Base-by-base conservation (phyloP, 2,888 invertebrate genomes). In the Ischnus inquisitorius region DNA sequence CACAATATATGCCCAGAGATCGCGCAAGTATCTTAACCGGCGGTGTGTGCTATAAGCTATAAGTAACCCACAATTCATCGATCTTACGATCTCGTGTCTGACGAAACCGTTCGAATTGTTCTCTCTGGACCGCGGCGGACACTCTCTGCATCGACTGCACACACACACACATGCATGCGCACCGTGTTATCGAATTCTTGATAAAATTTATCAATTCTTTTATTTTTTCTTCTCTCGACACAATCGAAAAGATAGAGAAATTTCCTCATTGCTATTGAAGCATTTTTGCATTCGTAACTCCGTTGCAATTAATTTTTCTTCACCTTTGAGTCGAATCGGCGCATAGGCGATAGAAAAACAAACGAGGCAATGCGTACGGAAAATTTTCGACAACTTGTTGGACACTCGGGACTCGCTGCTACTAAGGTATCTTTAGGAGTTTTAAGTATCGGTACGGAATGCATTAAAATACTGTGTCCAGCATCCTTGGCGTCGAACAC, bases 21-120 rank as follows among this genome's bases (percentile, higher is more conserved):
- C 46, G 46, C 46, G 46, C 46, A 46, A 46, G 12, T 8, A 28
- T 54, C 60, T 25, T 16, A 39, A 19, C 82, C 71, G 39, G 51
- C 57, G 48, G 71, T 77, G 76, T 71, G 71, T 48, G 57, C 74
- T 62, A 77, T 67, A 76, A 85, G 34, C 34, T 34, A 54, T 54
- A 54, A 54, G 82, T 82, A 80, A 86, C 71, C 82, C 75, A 86
- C 84, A 86, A 86, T 86, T 84, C 86, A 80, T 86, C 78, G 86
- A 86, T 84, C 84, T 86, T 86, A 82, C 82, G 82, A 86, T 82
- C 74, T 71, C 16, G 74, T 74, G 78, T 84, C 84, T 84, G 84
- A 84, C 69, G 84, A 81, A 84, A 84, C 84, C 84, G 80, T 84
- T 84, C 74, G 81, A 84, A 81, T 84, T 84, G 84, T 84, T 84